Conservation (phyloP, 64 coral and sea anemone genomes). For the Stichodactyla helianthus region DNA sequence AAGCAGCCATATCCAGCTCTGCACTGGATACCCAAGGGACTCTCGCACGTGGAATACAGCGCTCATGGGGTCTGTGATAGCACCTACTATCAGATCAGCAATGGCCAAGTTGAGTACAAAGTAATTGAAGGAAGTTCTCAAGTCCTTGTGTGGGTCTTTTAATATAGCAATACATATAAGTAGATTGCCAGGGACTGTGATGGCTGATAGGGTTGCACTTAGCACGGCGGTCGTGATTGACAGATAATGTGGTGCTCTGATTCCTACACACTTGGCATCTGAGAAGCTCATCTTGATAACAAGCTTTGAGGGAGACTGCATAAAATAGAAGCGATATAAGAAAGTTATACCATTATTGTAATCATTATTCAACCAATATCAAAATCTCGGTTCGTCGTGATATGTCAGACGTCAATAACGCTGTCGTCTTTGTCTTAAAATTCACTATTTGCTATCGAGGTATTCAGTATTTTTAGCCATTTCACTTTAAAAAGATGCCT, state of each 20-base stretch:
- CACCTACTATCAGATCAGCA: conserved; percentile 48
- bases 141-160: conserved; percentile 39
- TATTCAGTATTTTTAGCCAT: no score
- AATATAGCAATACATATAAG: conserved; percentile 44
- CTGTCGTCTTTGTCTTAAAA: background rate
- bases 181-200: conserved; percentile 57
- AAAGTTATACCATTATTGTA: background rate
- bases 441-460: background rate
- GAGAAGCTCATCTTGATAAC: conserved; percentile 4
- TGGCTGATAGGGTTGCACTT: conserved; percentile 15
- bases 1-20: conserved; percentile 61
- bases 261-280: background rate
- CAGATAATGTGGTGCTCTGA: conserved; percentile 10
- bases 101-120: conserved; percentile 56
- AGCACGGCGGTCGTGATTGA: conserved; percentile 24
- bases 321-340: background rate
- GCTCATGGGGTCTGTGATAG: conserved; percentile 43
- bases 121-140: conserved; percentile 51
- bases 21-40: conserved; percentile 51
- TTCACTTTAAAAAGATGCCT: no score
- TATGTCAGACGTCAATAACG: no score
- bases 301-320: background rate
- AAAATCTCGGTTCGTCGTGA: background rate
- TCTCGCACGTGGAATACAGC: conserved; percentile 51
- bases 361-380: background rate